A percentile compares a stretch with the other conserved stretches of the same genome.
These are phyloP conservation scores for Galago senegalensis DNA, from an alignment of 2,797 vertebrate species.

Conservation along the genomic window DNA sequence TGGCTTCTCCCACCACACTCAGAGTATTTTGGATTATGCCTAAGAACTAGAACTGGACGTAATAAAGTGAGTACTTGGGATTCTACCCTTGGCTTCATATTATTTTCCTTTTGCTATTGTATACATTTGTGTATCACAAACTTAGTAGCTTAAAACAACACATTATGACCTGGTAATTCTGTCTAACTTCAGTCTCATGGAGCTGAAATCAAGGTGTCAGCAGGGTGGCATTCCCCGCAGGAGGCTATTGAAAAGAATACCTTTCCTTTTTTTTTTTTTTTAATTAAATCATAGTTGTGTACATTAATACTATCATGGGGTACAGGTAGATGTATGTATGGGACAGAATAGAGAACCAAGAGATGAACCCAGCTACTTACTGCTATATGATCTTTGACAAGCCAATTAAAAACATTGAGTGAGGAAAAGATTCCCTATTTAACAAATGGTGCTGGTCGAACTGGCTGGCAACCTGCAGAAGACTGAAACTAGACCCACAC, in stretches of 20 bases:
- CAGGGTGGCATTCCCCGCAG: neutral
- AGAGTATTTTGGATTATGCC: neutral
- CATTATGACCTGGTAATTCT: neutral
- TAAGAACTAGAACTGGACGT: neutral
- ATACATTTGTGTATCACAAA: neutral
- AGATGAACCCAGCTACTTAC: no score
- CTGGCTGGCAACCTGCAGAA: no score
- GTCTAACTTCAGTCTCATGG: neutral
- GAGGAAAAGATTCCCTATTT: no score
- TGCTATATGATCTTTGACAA: no score
- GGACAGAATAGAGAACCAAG: no score
- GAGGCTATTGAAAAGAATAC: neutral
- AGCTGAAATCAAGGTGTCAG: neutral
- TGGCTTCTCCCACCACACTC: neutral
- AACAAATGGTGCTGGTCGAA: no score
- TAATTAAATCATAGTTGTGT: no score
- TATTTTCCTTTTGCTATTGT: neutral
- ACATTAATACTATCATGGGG: no score
- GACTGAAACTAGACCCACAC: no score
- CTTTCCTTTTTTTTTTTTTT: neutral
- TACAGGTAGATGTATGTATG: no score
- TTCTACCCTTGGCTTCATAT: neutral
- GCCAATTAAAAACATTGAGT: no score
- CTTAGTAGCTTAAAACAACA: neutral
- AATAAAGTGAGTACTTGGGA: neutral